Percentiles rank a stretch among this genome's conserved stretches.
phyloP scores from a whole-genome alignment of 2,888 invertebrate species.

The Tetrapedia diversipes region DNA sequence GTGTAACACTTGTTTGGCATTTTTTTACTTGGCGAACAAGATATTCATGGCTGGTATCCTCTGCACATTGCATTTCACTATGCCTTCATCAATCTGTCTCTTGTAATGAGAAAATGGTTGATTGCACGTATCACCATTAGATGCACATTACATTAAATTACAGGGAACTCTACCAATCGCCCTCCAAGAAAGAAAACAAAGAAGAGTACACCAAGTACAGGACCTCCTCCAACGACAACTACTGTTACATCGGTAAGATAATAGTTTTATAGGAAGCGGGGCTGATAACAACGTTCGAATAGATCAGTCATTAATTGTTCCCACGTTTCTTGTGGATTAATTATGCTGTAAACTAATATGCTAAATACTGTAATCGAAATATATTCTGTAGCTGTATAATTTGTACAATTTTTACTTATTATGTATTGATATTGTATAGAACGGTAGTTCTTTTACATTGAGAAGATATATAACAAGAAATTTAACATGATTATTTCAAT shows the following conservation, averaged over 20 bases:
- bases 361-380: conserved; percentile 27
- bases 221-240: conserved; percentile 69
- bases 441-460: conserved; percentile 5
- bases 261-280: conserved; percentile 9
- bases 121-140: conserved; percentile 71
- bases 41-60: conserved; percentile 79
- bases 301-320: conserved; percentile 11
- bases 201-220: conserved; percentile 81
- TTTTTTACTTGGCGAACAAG: conserved; percentile 49
- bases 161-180: conserved; percentile 81
- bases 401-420: not conserved
- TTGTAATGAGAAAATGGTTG: conserved; percentile 57
- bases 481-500: not conserved
- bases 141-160: conserved; percentile 78
- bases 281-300: conserved; percentile 3
- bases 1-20: conserved; percentile 44
- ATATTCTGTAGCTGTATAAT: conserved; percentile 1
- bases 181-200: conserved; percentile 85
- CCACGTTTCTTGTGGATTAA: not conserved
- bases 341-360: not conserved
- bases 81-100: conserved; percentile 63
- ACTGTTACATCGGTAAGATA: conserved; percentile 76
- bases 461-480: not conserved
- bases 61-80: conserved; percentile 76
- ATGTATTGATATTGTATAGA: conserved; percentile 5